phyloP scores from a whole-genome alignment of 2,888 invertebrate genomes.

The Athripsodes cinereus region DNA sequence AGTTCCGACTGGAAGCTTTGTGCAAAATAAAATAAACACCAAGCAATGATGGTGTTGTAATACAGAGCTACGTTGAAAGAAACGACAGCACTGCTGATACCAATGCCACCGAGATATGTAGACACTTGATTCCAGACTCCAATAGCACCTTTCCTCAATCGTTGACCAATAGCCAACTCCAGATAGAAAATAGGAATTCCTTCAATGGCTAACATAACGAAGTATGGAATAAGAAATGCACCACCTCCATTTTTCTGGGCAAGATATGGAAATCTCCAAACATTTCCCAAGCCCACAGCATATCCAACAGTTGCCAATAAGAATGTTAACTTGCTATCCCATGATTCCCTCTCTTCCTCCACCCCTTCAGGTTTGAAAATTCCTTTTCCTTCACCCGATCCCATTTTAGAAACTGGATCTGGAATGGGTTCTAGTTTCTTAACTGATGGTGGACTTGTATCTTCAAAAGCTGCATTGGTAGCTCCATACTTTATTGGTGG shows the following conservation, averaged over 20 bases:
- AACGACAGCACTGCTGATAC: slow-evolving; percentile 91
- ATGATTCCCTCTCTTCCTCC: slow-evolving; percentile 77
- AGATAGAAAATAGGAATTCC: slow-evolving; percentile 95
- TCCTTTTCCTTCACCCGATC: slow-evolving; percentile 58
- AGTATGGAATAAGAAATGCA: slow-evolving; percentile 95
- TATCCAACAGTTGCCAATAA: slow-evolving; percentile 90
- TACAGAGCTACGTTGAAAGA: slow-evolving; percentile 95
- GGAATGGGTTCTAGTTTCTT: slow-evolving; percentile 38
- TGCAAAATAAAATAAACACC: slow-evolving; percentile 93
- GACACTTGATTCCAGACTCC: slow-evolving; percentile 95
- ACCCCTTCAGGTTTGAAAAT: slow-evolving; percentile 64
- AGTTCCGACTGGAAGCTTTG: slow-evolving; percentile 88
- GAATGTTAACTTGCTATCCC: slow-evolving; percentile 91
- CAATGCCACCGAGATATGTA: slow-evolving; percentile 82
- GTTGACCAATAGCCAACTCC: slow-evolving; percentile 91
- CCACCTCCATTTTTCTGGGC: slow-evolving; percentile 95
- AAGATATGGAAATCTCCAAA: slow-evolving; percentile 92
- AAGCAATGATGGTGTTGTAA: slow-evolving; percentile 96
- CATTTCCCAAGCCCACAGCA: slow-evolving; percentile 91
- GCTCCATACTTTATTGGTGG: slow-evolving; percentile 71
- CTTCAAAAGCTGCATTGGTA: slow-evolving; percentile 75
- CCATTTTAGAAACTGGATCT: slow-evolving; percentile 53
- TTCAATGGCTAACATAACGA: slow-evolving; percentile 90
- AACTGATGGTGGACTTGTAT: slow-evolving; percentile 37
- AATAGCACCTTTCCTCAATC: slow-evolving; percentile 87